These are phyloP conservation scores for Ostrea denselamellosa DNA, from an alignment of 1,140 invertebrate species.

Conservation along the genomic window DNA sequence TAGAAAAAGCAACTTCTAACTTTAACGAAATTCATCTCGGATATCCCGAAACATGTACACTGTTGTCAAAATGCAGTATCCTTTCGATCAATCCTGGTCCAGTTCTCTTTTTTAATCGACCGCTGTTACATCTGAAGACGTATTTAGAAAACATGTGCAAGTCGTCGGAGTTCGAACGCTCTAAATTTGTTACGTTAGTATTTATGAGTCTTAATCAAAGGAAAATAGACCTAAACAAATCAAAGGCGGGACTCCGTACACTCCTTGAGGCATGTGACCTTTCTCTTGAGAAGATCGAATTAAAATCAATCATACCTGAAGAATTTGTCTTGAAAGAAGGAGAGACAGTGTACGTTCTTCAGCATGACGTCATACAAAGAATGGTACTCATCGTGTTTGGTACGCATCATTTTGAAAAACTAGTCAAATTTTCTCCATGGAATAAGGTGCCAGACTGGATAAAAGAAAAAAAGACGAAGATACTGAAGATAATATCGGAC, in stretches of 20 bases:
- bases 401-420: background rate
- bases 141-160: background rate
- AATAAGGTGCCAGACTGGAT: background rate
- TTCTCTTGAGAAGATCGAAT: background rate
- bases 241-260: background rate
- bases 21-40: background rate
- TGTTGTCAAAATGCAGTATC: background rate
- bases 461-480: too few species aligned
- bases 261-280: background rate
- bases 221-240: background rate
- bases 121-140: background rate
- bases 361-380: background rate
- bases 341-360: background rate
- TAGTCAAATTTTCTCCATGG: background rate
- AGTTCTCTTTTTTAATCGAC: background rate
- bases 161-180: background rate
- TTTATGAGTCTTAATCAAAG: constrained; percentile 5
- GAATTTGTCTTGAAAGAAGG: background rate
- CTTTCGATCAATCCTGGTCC: background rate
- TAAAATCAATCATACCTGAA: background rate
- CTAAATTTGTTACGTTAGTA: background rate
- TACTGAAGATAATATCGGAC: too few species aligned
- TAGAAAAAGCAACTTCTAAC: background rate
- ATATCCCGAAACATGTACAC: background rate
- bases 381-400: background rate